These are phyloP conservation scores for Bombylius major DNA, from an alignment of 2,888 invertebrate species.

Conservation along the genomic window DNA sequence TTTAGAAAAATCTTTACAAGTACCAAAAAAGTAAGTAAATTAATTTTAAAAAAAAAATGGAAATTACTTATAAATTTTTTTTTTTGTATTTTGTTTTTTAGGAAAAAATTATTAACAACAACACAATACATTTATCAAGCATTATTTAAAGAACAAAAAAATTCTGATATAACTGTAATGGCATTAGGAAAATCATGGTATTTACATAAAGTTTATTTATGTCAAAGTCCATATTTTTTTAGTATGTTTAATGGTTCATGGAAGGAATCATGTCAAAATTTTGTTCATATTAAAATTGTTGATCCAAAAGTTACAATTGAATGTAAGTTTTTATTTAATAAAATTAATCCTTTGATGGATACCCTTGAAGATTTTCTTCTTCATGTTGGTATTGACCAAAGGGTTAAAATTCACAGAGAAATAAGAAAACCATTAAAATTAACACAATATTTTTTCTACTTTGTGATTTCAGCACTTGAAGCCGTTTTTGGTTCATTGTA, in stretches of 20 bases:
- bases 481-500: constrained; percentile 65
- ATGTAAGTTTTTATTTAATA: constrained; percentile 37
- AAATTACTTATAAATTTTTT: not conserved
- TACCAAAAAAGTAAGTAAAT: constrained; percentile 47
- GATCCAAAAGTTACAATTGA: constrained; percentile 58
- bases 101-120: constrained; percentile 55
- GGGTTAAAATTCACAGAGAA: no score
- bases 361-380: no score
- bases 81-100: constrained; percentile 17
- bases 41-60: not conserved
- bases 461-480: constrained; percentile 44
- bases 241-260: constrained; percentile 73
- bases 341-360: no score
- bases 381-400: no score
- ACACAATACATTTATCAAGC: constrained; percentile 68
- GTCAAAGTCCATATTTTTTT: constrained; percentile 67
- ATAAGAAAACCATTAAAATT: no score
- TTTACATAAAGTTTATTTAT: constrained; percentile 65
- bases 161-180: constrained; percentile 59
- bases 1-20: constrained; percentile 43
- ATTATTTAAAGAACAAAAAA: constrained; percentile 59
- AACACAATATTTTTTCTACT: not conserved
- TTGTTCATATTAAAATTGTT: constrained; percentile 53
- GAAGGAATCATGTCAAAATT: constrained; percentile 54
- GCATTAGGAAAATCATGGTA: constrained; percentile 60